These are phyloP conservation scores for Brachynemurus nebulosus DNA, from an alignment of 2,888 invertebrate genomes.

Conservation along the genomic window DNA sequence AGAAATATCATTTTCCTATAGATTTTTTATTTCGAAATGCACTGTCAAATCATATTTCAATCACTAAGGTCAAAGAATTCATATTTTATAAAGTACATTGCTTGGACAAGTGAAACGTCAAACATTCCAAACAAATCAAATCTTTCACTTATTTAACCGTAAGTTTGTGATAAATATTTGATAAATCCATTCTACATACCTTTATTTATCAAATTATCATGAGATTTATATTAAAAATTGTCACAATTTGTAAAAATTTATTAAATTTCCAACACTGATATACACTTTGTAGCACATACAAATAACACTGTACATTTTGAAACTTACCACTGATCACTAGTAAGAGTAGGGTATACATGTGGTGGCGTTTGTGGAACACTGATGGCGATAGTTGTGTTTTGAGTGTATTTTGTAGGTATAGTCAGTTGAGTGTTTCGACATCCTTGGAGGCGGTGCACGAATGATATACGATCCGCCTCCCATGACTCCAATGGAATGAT, in stretches of 20 bases:
- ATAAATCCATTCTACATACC: neutral
- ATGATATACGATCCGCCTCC: neutral
- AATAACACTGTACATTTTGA: neutral
- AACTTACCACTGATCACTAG: neutral
- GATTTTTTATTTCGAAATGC: neutral
- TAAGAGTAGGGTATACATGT: neutral
- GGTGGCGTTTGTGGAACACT: neutral
- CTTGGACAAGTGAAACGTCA: constrained; percentile 4
- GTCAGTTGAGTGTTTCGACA: neutral
- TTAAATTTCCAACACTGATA: neutral
- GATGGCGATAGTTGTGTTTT: neutral
- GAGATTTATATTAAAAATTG: neutral
- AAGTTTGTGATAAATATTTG: neutral
- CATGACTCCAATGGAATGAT: neutral
- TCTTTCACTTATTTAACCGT: neutral
- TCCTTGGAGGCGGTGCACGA: neutral
- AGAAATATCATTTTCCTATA: neutral
- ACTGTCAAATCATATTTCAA: neutral
- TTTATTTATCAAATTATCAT: neutral
- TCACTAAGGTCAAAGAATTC: constrained; percentile 2
- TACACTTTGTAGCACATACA: neutral
- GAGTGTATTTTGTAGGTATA: too few relatives aligned
- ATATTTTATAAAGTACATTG: constrained; percentile 5
- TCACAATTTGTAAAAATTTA: neutral
- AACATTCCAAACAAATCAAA: neutral